Evolutionary conservation across 2,888 invertebrate species (phyloP).

Genomic region (Diplolepis rosae): DNA sequence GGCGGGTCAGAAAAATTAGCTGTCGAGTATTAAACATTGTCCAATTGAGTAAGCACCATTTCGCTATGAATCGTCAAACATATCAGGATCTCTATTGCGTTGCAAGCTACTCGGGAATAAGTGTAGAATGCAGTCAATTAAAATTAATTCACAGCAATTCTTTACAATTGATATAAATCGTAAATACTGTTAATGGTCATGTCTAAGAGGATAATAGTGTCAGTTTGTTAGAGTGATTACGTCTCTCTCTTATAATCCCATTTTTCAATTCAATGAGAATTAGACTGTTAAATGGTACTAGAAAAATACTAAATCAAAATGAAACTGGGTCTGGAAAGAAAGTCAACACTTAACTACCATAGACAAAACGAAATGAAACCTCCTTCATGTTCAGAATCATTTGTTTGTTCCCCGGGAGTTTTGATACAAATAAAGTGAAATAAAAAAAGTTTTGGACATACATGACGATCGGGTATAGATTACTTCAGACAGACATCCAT

Average conservation of each 20-base stretch:
- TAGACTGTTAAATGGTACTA: too few relatives aligned
- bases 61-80: conserved; percentile 42
- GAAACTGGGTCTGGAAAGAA: too few relatives aligned
- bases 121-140: conserved; percentile 33
- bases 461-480: conserved; percentile 43
- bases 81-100: conserved; percentile 40
- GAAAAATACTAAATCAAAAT: too few relatives aligned
- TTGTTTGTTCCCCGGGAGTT: too few relatives aligned
- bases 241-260: not conserved
- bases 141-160: conserved; percentile 35
- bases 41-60: conserved; percentile 46
- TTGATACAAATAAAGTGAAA: too few relatives aligned
- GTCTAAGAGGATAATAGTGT: not conserved
- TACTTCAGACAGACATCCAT: conserved; percentile 34
- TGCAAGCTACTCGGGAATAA: conserved; percentile 38
- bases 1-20: conserved; percentile 39
- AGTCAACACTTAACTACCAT: too few relatives aligned
- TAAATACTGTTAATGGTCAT: conserved; percentile 25
- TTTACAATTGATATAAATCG: conserved; percentile 35
- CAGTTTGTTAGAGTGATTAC: not conserved
- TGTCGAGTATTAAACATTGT: conserved; percentile 42
- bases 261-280: not conserved
- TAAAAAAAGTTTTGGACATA: too few relatives aligned
- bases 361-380: too few relatives aligned
- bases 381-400: too few relatives aligned